Conservation (phyloP, 2,888 invertebrate genomes). For the Parascotia fuliginaria region DNA sequence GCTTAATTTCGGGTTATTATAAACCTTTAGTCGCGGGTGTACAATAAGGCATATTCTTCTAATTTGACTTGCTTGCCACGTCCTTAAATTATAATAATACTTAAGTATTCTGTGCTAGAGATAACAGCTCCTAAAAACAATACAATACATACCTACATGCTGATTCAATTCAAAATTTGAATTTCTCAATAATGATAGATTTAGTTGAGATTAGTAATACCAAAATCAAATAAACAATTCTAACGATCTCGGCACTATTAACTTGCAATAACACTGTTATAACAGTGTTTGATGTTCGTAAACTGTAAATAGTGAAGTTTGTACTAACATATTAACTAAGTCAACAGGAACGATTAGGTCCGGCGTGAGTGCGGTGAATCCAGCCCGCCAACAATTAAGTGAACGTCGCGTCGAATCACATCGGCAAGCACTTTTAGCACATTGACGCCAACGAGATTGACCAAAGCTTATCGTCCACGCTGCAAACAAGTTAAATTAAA, state of each 20-base stretch:
- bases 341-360: slow-evolving; percentile 88
- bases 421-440: slow-evolving; percentile 87
- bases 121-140: too few relatives aligned
- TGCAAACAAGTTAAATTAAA: slow-evolving; percentile 51
- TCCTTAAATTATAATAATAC: too few relatives aligned
- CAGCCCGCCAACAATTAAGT: slow-evolving; percentile 89
- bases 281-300: background rate
- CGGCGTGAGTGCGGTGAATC: slow-evolving; percentile 85
- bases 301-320: background rate
- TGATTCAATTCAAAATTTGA: too few relatives aligned
- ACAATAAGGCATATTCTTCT: too few relatives aligned
- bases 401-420: slow-evolving; percentile 88
- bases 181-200: background rate
- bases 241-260: slow-evolving; percentile 36
- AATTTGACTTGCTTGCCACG: too few relatives aligned
- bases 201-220: background rate
- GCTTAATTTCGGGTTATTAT: too few relatives aligned
- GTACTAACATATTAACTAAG: slow-evolving; percentile 86
- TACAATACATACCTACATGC: too few relatives aligned
- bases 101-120: too few relatives aligned
- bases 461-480: slow-evolving; percentile 88
- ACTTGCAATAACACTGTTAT: background rate
- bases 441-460: slow-evolving; percentile 87
- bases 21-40: too few relatives aligned
- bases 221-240: slow-evolving; percentile 6